These are phyloP conservation scores for Microcaecilia unicolor DNA, from an alignment of 2,797 vertebrate genomes.

Conservation along the genomic window DNA sequence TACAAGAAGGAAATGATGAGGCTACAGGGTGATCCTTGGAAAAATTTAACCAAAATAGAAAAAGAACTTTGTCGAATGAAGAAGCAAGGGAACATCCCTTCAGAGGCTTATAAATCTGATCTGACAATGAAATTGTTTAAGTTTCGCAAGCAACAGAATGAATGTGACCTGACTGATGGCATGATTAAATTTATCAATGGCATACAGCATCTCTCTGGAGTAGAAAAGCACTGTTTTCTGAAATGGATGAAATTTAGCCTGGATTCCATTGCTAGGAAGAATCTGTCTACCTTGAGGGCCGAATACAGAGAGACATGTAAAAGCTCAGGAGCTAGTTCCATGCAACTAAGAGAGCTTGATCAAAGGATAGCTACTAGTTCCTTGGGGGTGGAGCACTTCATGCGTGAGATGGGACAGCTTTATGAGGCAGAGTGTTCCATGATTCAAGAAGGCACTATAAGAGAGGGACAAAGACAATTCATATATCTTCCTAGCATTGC, in stretches of 20 bases:
- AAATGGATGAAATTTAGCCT: constrained; percentile 66
- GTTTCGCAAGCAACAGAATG: constrained; percentile 35
- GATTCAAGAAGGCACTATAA: constrained; percentile 20
- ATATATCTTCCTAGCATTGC: constrained; percentile 54
- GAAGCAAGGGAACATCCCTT: constrained; percentile 10
- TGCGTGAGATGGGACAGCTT: constrained; percentile 68
- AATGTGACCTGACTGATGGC: constrained; percentile 44
- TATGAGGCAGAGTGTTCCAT: constrained; percentile 59
- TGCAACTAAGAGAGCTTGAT: constrained; percentile 35
- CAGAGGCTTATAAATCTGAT: constrained; percentile 22
- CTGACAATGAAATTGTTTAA: constrained; percentile 37
- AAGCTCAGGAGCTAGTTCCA: constrained; percentile 10
- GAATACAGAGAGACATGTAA: constrained; percentile 40
- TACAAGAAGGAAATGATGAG: constrained; percentile 53
- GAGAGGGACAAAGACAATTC: constrained; percentile 27
- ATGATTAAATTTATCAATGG: constrained; percentile 56
- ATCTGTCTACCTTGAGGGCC: constrained; percentile 30
- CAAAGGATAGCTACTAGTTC: constrained; percentile 38
- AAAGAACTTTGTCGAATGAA: constrained; percentile 51
- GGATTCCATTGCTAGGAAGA: constrained; percentile 34
- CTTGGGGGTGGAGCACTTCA: constrained; percentile 66
- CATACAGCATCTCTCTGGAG: constrained; percentile 35
- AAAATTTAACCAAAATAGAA: constrained; percentile 45
- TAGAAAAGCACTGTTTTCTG: constrained; percentile 60
- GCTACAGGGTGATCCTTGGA: constrained; percentile 58